Conservation (phyloP, 2,888 invertebrate genomes). For the Frankliniella fusca region DNA sequence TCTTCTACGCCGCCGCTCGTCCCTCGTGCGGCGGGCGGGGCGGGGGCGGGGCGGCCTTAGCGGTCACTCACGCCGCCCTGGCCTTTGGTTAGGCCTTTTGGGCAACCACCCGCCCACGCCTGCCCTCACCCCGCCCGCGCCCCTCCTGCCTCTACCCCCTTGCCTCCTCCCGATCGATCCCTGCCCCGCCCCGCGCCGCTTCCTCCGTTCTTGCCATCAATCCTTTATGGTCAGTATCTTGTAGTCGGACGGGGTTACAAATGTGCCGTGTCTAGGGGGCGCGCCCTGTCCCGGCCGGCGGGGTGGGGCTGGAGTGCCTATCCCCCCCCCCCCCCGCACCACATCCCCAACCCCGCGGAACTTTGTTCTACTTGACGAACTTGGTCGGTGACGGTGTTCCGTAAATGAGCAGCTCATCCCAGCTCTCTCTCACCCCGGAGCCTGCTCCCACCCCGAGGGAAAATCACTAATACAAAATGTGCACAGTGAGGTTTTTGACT, state of each 20-base stretch:
- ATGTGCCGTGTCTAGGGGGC: background rate
- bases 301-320: too few species aligned
- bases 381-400: background rate
- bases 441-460: too few species aligned
- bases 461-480: too few species aligned
- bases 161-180: background rate
- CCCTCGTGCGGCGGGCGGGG: background rate
- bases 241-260: slow-evolving; percentile 16
- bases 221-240: slow-evolving; percentile 11
- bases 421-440: too few species aligned
- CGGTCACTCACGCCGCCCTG: background rate
- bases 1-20: background rate
- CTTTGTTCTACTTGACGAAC: background rate
- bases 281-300: background rate
- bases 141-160: background rate
- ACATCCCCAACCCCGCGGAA: background rate
- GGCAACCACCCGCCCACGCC: background rate
- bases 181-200: background rate
- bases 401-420: background rate
- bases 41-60: background rate
- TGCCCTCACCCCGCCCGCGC: background rate
- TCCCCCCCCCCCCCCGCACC: too few species aligned
- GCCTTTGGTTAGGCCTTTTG: background rate
- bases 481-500: too few species aligned
- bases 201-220: background rate